Evolutionary conservation across 2,797 vertebrate species (phyloP).

Genomic region (Pseudomugil tenellus): DNA sequence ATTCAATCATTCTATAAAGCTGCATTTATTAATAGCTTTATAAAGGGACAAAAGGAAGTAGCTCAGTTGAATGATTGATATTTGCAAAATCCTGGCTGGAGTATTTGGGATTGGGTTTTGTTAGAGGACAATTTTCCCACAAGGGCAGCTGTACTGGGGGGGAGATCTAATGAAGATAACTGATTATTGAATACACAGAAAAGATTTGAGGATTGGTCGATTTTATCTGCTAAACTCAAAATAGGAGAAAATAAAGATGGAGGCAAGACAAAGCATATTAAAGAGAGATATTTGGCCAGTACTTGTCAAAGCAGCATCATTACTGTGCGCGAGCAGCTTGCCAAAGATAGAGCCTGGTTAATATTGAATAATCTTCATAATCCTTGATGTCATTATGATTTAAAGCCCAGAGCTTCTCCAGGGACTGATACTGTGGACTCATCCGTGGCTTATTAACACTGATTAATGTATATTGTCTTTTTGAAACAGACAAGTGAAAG

Average conservation of each 20-base stretch:
- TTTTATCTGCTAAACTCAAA: constrained; percentile 48
- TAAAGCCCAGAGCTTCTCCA: constrained; percentile 23
- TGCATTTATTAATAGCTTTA: constrained; percentile 49
- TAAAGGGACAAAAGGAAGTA: constrained; percentile 50
- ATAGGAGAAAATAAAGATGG: constrained; percentile 24
- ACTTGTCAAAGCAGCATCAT: constrained; percentile 5
- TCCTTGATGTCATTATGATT: constrained; percentile 37
- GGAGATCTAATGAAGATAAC: constrained; percentile 23
- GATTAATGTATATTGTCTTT: constrained; percentile 26
- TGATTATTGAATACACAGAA: constrained; percentile 31
- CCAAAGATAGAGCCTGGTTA: constrained; percentile 12
- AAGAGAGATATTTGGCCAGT: constrained; percentile 26
- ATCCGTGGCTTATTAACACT: constrained; percentile 26
- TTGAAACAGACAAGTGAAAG: constrained; percentile 18
- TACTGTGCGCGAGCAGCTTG: constrained; percentile 4
- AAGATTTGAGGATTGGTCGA: constrained; percentile 38
- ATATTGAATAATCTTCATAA: constrained; percentile 22
- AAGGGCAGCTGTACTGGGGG: constrained; percentile 29
- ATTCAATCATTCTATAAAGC: constrained; percentile 55
- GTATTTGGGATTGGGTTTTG: constrained; percentile 8
- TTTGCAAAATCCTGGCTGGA: constrained; percentile 21
- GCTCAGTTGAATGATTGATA: constrained; percentile 47
- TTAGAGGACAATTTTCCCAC: constrained; percentile 16
- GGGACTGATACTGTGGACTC: constrained; percentile 16
- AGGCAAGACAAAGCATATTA: constrained; percentile 5